Percentiles rank a stretch among this genome's conserved stretches.
These are phyloP conservation scores for Pammene fasciana DNA, from an alignment of 2,888 invertebrate species.

Conservation along the genomic window DNA sequence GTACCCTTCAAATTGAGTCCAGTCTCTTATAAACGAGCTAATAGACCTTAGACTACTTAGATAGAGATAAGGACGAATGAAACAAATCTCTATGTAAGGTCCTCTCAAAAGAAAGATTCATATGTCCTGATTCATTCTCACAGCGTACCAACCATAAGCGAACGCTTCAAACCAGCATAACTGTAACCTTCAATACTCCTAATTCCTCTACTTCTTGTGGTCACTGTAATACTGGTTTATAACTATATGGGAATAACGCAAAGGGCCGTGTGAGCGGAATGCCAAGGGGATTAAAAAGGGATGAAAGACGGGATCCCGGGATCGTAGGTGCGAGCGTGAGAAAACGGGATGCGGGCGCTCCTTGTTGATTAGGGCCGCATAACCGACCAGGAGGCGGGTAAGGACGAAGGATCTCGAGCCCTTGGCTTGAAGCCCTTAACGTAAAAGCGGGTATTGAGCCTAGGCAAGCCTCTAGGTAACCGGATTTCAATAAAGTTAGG, in stretches of 20 bases:
- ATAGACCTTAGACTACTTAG: too few species aligned
- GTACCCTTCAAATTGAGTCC: too few species aligned
- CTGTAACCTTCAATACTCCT: background rate
- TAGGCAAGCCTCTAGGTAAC: too few species aligned
- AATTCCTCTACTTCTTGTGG: background rate
- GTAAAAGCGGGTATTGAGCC: too few species aligned
- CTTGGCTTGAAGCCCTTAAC: background rate
- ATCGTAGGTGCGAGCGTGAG: slow-evolving; percentile 42
- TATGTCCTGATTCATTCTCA: background rate
- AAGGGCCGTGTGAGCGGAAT: slow-evolving; percentile 24
- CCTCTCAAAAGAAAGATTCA: background rate
- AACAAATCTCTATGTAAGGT: background rate
- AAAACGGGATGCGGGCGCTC: slow-evolving; percentile 41
- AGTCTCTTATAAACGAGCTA: too few species aligned
- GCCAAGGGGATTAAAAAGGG: slow-evolving; percentile 35
- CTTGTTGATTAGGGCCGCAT: slow-evolving; percentile 38
- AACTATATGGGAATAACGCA: background rate
- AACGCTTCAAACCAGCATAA: background rate
- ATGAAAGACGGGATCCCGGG: slow-evolving; percentile 38
- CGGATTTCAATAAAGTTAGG: too few species aligned
- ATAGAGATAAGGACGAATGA: too few species aligned
- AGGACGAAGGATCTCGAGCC: slow-evolving; percentile 27
- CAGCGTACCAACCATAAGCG: background rate
- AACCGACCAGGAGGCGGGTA: slow-evolving; percentile 28
- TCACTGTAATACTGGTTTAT: background rate